Evolutionary conservation across 2,797 vertebrate species (phyloP).

Genomic region (Enteromius argenteus): DNA sequence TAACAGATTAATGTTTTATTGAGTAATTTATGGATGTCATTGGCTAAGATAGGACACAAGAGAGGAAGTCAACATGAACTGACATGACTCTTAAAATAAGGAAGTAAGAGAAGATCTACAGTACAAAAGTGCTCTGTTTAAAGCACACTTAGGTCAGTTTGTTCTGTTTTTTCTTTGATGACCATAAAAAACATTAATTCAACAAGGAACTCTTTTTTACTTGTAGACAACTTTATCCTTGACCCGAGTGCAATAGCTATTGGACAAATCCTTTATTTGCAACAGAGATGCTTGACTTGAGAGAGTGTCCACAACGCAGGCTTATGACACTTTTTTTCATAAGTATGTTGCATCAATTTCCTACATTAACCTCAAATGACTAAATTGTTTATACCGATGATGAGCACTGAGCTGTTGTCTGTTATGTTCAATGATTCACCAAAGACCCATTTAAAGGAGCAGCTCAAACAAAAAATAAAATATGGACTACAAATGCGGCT

Average conservation of each 20-base stretch:
- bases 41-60: conserved; percentile 1
- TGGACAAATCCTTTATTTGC: conserved; percentile 44
- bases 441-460: not conserved
- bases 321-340: not conserved
- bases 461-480: not conserved
- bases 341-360: not conserved
- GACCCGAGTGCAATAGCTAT: not conserved
- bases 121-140: not conserved
- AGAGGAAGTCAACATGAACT: conserved; percentile 40
- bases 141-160: not conserved
- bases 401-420: not conserved
- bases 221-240: not conserved
- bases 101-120: conserved; percentile 31
- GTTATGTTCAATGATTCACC: not conserved
- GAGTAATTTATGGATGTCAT: conserved; percentile 30
- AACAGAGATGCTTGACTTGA: conserved; percentile 19
- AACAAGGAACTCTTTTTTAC: not conserved
- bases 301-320: not conserved
- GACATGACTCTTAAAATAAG: conserved; percentile 14
- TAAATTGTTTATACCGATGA: not conserved
- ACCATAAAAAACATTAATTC: not conserved
- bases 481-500: not conserved
- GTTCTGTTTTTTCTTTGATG: not conserved
- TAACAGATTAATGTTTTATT: conserved; percentile 12
- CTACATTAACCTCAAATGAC: not conserved